Evolutionary conservation across 2,797 vertebrate species (phyloP), one percentile per base, ranked within the genome.

Genomic region (Podarcis siculus): DNA sequence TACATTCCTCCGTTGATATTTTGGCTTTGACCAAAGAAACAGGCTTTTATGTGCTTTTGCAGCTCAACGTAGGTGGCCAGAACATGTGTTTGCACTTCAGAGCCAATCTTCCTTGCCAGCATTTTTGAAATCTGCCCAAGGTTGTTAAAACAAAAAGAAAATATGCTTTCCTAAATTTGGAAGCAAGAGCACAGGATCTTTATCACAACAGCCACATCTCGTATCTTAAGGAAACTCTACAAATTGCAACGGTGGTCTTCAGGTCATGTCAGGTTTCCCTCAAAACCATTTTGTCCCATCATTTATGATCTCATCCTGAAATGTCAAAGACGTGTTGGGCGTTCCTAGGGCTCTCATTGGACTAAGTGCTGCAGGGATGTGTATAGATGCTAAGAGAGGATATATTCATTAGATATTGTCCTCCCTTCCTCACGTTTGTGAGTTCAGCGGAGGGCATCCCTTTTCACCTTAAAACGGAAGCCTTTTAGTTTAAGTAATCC

Each of bases 101-200:
- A 27, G 82, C 77, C 85, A 85, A 23, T 8, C 64, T 89, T 91
- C 90, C 61, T 83, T 86, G 67, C 61, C 77, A 90, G 3, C 0
- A 7, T 86, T 91, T 78, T 80, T 75, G 89, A 88, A 82, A 76
- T 82, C 10, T 72, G 87, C 3, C 6, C 66, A 89, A 71, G 45
- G 55, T 89, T 79, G 61, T 86, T 80, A 55, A 55, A 55, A 15
- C 13, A 15, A 55, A 55, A 55, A 55, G 49, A 55, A 55, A 55
- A 55, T 4, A 55, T 55, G 49, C 27, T 77, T 83, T 92, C 82
- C 87, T 49, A 25, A 30, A 45, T 87, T 90, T 82, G 42, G 61
- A 83, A 76, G 58, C 27, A 25, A 76, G 39, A 49, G 49, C n/a
- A 86, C 6, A 80, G 72, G 72, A 12, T 58, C 85, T 80, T 61